Percentiles rank a stretch among this genome's conserved stretches.
Conservation (phyloP, 2,797 vertebrate genomes). For the Salmo trutta region DNA sequence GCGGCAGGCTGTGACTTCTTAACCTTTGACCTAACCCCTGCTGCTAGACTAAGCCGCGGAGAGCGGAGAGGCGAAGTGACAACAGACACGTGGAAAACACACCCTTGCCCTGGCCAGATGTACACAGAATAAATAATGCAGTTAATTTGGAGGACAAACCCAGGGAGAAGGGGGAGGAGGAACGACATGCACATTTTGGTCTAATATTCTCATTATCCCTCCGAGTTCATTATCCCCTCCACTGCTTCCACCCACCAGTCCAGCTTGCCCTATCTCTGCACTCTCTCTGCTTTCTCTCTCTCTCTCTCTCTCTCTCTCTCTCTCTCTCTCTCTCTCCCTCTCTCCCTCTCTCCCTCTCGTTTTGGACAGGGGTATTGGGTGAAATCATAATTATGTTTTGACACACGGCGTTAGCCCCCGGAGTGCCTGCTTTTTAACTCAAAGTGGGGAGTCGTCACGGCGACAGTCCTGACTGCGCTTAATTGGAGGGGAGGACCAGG, state of each 20-base stretch:
- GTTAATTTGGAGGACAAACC: constrained; percentile 53
- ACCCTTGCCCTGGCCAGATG: constrained; percentile 61
- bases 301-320: constrained; percentile 34
- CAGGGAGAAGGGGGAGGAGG: constrained; percentile 23
- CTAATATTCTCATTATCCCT: constrained; percentile 67
- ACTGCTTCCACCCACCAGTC: constrained; percentile 57
- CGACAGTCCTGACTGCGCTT: constrained; percentile 76
- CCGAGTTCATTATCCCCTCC: constrained; percentile 66
- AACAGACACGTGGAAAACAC: constrained; percentile 51
- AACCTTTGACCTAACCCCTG: constrained; percentile 46
- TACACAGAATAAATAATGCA: constrained; percentile 59
- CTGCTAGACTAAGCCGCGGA: constrained; percentile 30
- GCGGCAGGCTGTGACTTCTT: constrained; percentile 44
- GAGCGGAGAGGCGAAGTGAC: constrained; percentile 18
- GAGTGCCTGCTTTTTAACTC: constrained; percentile 72
- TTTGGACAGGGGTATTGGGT: constrained; percentile 69
- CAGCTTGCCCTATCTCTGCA: constrained; percentile 10
- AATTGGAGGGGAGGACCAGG: constrained; percentile 77
- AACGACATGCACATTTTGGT: constrained; percentile 39
- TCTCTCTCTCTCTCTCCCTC: constrained; percentile 14
- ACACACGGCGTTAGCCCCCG: constrained; percentile 74
- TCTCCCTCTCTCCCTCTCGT: constrained; percentile 44
- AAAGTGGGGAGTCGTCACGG: constrained; percentile 76
- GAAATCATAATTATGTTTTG: constrained; percentile 80
- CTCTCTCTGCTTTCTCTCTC: constrained; percentile 17